These are phyloP conservation scores for Stenolophus ochropezus DNA, from an alignment of 2,888 invertebrate species.

Conservation along the genomic window DNA sequence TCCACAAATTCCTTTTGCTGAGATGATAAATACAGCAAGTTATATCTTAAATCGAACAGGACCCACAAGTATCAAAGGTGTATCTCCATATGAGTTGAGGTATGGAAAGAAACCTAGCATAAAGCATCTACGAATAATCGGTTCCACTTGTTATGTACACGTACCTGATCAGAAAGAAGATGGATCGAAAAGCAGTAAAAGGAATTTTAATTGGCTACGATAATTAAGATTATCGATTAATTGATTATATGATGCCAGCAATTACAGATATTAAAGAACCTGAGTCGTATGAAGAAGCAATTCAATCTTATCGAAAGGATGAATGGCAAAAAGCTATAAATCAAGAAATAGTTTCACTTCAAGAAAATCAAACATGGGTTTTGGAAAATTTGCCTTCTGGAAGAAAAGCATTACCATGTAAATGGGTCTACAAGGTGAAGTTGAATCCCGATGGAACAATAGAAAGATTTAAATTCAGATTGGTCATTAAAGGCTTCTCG, in stretches of 20 bases:
- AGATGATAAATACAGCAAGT: constrained; percentile 59
- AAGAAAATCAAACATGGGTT: constrained; percentile 64
- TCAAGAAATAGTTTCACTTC: constrained; percentile 62
- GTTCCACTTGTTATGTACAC: constrained; percentile 56
- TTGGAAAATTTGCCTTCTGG: constrained; percentile 53
- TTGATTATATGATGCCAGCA: too few relatives aligned
- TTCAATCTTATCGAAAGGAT: neutral
- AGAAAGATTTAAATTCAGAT: constrained; percentile 63
- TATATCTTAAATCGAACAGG: constrained; percentile 63
- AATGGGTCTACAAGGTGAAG: constrained; percentile 44
- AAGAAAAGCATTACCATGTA: constrained; percentile 60
- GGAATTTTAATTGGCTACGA: neutral
- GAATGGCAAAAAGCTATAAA: constrained; percentile 62
- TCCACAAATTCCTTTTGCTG: constrained; percentile 62
- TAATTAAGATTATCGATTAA: neutral
- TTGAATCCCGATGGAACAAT: constrained; percentile 58
- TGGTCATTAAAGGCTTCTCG: constrained; percentile 61
- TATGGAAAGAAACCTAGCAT: constrained; percentile 62
- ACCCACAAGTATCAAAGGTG: constrained; percentile 61
- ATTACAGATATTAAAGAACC: too few relatives aligned
- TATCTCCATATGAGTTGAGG: constrained; percentile 64
- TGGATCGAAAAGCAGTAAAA: neutral
- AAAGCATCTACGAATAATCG: constrained; percentile 63
- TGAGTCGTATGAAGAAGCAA: neutral
- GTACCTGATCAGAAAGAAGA: neutral